Base-by-base conservation (phyloP, 1,140 invertebrate species). In the Drosophila ogumai region DNA sequence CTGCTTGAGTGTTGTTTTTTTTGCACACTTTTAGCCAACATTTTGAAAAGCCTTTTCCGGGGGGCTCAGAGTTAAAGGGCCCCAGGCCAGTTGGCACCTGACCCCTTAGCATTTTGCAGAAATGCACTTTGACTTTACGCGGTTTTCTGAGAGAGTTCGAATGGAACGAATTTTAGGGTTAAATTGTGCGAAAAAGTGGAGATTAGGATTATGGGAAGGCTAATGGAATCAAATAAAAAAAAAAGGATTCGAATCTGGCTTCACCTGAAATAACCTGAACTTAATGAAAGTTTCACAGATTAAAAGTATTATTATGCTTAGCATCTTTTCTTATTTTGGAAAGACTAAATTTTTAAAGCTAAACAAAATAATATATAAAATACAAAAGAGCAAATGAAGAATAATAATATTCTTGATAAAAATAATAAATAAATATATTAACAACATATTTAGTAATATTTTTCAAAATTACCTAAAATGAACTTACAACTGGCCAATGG, bases 41-140 rank as follows among this genome's bases (percentile, higher is more conserved):
- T 32, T 43, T 50, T 31, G 54, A 47, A 60, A 68, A 63, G 61
- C 74, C 74, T 56, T 56, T 65, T 67, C 61, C 46, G 44, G 8
- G 6, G 63, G 38, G 32, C 8, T 25, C 17, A 15, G 25, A 36
- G 52, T 3, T 12, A 22, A 54, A 25, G 19, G 32, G 8, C 1
- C 13, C 28, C 34, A 34, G 32, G 47, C 73, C 40, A 73, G 31
- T 22, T 61, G 68, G 50, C 54, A 38, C 47, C 36, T 15, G 36
- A 71, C 43, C 68, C 34, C 49, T 38, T 12, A 32, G 25, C 36
- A 38, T 41, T 56, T 44, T 64, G 2, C 19, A 8, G 15, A 22
- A 43, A 54, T 57, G 54, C 46, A 76, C 73, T 67, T 67, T 59
- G 41, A 44, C 54, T 22, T 44, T 38, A 15, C 60, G 31, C 46